phyloP scores from a whole-genome alignment of 2,113 vertebrate species.

The Cnemophilus loriae region DNA sequence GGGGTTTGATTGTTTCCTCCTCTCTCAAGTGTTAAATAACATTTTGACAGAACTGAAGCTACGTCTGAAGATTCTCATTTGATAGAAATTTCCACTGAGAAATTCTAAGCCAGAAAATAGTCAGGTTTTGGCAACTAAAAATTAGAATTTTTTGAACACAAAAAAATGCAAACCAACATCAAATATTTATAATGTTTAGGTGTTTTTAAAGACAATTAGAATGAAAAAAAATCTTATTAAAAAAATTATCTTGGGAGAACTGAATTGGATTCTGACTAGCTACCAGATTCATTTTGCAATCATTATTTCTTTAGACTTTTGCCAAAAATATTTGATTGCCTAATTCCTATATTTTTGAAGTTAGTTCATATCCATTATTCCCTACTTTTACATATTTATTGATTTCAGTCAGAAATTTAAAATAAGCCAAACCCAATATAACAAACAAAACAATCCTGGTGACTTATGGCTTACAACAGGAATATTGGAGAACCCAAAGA shows the following conservation, averaged over 20 bases:
- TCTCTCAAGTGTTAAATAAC: neutral
- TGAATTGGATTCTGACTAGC: neutral
- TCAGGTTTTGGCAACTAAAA: neutral
- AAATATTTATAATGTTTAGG: neutral
- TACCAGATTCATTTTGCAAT: neutral
- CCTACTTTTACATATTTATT: neutral
- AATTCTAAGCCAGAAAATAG: neutral
- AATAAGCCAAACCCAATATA: accelerated
- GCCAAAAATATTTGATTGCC: neutral
- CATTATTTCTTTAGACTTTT: neutral
- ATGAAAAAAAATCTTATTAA: neutral
- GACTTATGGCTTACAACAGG: neutral
- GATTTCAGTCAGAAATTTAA: neutral
- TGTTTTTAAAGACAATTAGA: neutral
- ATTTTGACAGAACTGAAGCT: neutral
- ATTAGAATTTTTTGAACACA: neutral
- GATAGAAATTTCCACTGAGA: neutral
- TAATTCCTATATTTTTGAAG: neutral
- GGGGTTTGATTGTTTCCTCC: neutral
- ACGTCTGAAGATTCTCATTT: neutral
- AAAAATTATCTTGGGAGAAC: neutral
- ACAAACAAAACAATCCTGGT: neutral
- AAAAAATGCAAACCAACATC: neutral
- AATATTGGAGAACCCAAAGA: neutral
- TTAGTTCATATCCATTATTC: neutral